Evolutionary conservation across 2,888 invertebrate genomes (phyloP).

Genomic region (Chloroclystis v-ata): DNA sequence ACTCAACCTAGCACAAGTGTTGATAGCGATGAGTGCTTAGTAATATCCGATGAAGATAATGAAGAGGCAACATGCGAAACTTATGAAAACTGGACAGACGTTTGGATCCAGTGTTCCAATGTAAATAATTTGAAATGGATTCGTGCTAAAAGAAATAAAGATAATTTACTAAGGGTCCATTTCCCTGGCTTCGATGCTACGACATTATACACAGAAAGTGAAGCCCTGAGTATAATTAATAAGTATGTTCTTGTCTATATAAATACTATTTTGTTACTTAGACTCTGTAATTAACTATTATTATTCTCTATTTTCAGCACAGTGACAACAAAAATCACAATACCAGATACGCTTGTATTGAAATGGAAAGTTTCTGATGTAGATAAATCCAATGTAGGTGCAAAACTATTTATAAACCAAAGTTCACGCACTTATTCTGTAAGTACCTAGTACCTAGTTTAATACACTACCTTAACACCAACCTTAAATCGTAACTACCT

Average conservation of each 20-base stretch:
- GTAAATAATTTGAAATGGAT: slow-evolving; percentile 53
- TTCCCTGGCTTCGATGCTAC: slow-evolving; percentile 59
- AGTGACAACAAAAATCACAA: slow-evolving; percentile 43
- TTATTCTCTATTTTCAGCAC: slow-evolving; percentile 35
- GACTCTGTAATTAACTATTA: too few relatives aligned
- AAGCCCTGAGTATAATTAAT: slow-evolving; percentile 55
- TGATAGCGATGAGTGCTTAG: slow-evolving; percentile 31
- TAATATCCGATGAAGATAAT: slow-evolving; percentile 39
- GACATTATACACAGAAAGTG: slow-evolving; percentile 47
- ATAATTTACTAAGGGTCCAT: slow-evolving; percentile 49
- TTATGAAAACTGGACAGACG: slow-evolving; percentile 29
- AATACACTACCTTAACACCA: too few relatives aligned
- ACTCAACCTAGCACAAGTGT: slow-evolving; percentile 27
- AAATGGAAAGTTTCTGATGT: slow-evolving; percentile 44
- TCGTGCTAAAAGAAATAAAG: slow-evolving; percentile 39
- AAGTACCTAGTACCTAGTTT: slow-evolving; percentile 13
- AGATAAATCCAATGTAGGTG: neutral
- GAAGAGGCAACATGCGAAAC: slow-evolving; percentile 18
- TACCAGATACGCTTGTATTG: slow-evolving; percentile 42
- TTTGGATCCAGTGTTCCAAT: slow-evolving; percentile 55
- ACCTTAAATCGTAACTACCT: neutral
- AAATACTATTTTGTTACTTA: neutral
- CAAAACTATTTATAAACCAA: neutral
- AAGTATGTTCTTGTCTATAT: slow-evolving; percentile 47
- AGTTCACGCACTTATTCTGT: slow-evolving; percentile 19